These are phyloP conservation scores for Leptoclinus maculatus DNA, from an alignment of 2,797 vertebrate species.

Conservation along the genomic window DNA sequence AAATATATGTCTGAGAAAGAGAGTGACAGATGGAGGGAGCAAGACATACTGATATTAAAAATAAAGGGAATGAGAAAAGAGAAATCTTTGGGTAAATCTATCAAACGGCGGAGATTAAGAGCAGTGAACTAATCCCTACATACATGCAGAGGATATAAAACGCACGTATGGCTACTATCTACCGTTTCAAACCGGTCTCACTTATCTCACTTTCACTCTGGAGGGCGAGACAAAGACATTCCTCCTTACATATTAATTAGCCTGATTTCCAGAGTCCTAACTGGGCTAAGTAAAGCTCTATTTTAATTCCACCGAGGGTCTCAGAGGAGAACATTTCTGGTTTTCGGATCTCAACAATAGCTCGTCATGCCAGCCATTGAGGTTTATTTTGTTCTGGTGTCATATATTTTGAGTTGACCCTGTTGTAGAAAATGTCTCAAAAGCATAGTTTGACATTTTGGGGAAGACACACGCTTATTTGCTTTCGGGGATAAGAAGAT, in stretches of 20 bases:
- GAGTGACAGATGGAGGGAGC: slow-evolving; percentile 59
- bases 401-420: slow-evolving; percentile 39
- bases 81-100: slow-evolving; percentile 49
- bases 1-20: slow-evolving; percentile 45
- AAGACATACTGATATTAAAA: slow-evolving; percentile 59
- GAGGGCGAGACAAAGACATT: slow-evolving; percentile 57
- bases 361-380: slow-evolving; percentile 1
- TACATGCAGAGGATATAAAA: slow-evolving; percentile 34
- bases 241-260: slow-evolving; percentile 69
- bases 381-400: slow-evolving; percentile 34
- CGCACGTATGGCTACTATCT: not conserved
- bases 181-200: slow-evolving; percentile 13
- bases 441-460: slow-evolving; percentile 13
- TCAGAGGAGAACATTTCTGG: slow-evolving; percentile 61
- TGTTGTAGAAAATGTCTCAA: slow-evolving; percentile 13
- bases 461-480: not conserved
- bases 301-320: slow-evolving; percentile 59
- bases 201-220: slow-evolving; percentile 31
- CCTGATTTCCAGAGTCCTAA: slow-evolving; percentile 67
- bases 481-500: not conserved
- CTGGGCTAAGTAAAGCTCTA: slow-evolving; percentile 65
- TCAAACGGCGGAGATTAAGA: slow-evolving; percentile 54
- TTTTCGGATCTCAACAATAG: slow-evolving; percentile 55
- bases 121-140: slow-evolving; percentile 45
- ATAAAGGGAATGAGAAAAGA: slow-evolving; percentile 37